These are phyloP conservation scores for Pelusios castaneus DNA, from an alignment of 2,113 vertebrate genomes.

Conservation along the genomic window DNA sequence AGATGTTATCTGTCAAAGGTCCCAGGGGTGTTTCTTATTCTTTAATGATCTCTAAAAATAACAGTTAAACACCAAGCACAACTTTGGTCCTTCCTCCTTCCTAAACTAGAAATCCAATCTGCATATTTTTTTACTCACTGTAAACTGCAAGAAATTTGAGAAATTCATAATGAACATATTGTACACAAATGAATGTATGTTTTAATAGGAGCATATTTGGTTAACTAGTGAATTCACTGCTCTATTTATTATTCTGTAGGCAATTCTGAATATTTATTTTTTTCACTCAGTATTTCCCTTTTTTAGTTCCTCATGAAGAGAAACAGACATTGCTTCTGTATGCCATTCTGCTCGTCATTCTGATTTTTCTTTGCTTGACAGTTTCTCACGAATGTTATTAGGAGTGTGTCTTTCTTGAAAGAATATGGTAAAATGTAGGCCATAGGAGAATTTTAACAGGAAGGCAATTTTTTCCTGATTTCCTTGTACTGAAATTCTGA, in stretches of 20 bases:
- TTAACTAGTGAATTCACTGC: background rate
- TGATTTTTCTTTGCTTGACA: background rate
- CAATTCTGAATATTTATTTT: background rate
- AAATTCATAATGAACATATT: background rate
- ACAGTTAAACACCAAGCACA: background rate
- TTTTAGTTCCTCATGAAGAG: constrained; percentile 44
- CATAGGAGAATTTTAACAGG: background rate
- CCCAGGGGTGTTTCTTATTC: background rate
- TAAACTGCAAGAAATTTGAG: background rate
- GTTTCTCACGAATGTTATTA: constrained; percentile 36
- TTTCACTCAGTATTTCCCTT: background rate
- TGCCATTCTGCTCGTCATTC: constrained; percentile 48
- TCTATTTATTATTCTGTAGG: background rate
- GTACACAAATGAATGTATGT: background rate
- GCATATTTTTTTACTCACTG: background rate
- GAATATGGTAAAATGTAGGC: background rate
- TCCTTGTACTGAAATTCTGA: background rate
- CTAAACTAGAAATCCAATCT: background rate
- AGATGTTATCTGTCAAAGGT: background rate
- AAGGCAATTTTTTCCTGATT: background rate
- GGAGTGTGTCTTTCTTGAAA: constrained; percentile 30
- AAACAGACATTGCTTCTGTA: constrained; percentile 22
- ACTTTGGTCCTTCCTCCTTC: background rate
- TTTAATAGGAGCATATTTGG: constrained; percentile 13
- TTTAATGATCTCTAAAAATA: background rate